These are phyloP conservation scores for Cnemophilus loriae DNA, from an alignment of 2,113 vertebrate species.

Conservation along the genomic window DNA sequence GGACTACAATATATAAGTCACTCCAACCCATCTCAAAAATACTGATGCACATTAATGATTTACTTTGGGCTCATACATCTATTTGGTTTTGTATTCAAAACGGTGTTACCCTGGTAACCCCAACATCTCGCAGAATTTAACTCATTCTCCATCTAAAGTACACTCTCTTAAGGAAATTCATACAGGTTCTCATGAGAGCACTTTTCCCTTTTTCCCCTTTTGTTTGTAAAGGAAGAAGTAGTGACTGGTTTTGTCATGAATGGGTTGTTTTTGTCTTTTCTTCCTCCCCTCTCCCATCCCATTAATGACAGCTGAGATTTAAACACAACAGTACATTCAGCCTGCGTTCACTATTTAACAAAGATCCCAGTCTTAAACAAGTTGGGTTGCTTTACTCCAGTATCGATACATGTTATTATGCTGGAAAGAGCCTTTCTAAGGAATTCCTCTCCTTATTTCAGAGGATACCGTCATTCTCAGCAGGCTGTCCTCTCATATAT, in stretches of 20 bases:
- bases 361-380: not conserved
- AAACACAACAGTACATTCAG: not conserved
- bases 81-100: slow-evolving; percentile 62
- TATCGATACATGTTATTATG: fast-evolving
- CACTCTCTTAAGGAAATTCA: slow-evolving; percentile 64
- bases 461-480: not conserved
- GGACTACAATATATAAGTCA: slow-evolving; percentile 39
- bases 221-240: slow-evolving; percentile 66
- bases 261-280: slow-evolving; percentile 30
- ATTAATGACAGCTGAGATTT: slow-evolving; percentile 17
- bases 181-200: slow-evolving; percentile 8
- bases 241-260: slow-evolving; percentile 32
- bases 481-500: not conserved
- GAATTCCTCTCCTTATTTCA: not conserved
- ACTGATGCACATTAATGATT: slow-evolving; percentile 76
- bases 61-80: slow-evolving; percentile 58
- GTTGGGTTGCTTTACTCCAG: not conserved
- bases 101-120: slow-evolving; percentile 60
- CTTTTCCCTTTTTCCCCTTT: not conserved
- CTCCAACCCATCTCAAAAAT: slow-evolving; percentile 43
- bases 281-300: not conserved
- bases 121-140: slow-evolving; percentile 32
- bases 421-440: not conserved
- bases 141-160: slow-evolving; percentile 52
- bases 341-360: not conserved